Evolutionary conservation across 2,113 vertebrate genomes (phyloP).

Genomic region (Cichladusa arquata): DNA sequence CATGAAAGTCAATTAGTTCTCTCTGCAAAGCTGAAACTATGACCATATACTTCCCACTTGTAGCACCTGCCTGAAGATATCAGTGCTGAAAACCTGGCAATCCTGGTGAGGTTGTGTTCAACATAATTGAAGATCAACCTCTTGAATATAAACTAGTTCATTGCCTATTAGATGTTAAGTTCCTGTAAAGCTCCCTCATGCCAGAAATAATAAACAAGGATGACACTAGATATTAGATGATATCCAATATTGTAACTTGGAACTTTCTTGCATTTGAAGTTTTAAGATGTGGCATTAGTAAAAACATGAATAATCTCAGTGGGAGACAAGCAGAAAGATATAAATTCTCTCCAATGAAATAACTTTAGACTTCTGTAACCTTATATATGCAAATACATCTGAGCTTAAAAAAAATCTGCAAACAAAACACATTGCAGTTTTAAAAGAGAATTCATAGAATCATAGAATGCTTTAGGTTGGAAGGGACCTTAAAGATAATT

Average conservation of each 20-base stretch:
- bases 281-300: not conserved
- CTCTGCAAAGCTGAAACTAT: slow-evolving; percentile 12
- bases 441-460: not conserved
- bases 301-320: not conserved
- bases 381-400: not conserved
- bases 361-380: not conserved
- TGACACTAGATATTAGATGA: not conserved
- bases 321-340: not conserved
- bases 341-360: not conserved
- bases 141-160: not conserved
- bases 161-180: not conserved
- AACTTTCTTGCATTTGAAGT: not conserved
- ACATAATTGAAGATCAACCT: not conserved
- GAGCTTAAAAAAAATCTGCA: not conserved
- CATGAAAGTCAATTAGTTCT: not conserved
- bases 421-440: not conserved
- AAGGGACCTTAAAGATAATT: not conserved
- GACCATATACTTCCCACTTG: not conserved
- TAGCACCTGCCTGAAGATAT: not conserved
- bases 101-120: not conserved
- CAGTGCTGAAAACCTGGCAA: not conserved
- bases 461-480: not conserved
- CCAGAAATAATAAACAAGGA: not conserved
- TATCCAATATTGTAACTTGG: not conserved
- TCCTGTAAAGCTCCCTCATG: not conserved